A percentile compares a stretch with the other conserved stretches of the same genome.
Conservation (phyloP, 1,140 invertebrate genomes). For the Pararge aegeria region DNA sequence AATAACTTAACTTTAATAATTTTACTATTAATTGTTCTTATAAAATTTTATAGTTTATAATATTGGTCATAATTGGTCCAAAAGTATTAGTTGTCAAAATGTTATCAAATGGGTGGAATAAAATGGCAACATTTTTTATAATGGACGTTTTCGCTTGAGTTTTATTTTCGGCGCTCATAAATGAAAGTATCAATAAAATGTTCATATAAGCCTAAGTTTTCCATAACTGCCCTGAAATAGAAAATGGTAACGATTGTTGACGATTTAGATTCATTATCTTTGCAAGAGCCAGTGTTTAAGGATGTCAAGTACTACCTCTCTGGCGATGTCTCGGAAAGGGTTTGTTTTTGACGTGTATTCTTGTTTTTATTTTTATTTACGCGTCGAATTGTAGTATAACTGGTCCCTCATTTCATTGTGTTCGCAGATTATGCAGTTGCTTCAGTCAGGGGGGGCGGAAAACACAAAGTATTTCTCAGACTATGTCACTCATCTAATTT, state of each 20-base stretch:
- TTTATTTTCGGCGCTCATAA: constrained; percentile 55
- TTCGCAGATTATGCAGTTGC: constrained; percentile 86
- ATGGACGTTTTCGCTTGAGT: constrained; percentile 65
- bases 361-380: constrained; percentile 62
- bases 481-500: constrained; percentile 93
- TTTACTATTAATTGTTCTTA: too few species aligned
- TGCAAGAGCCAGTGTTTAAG: constrained; percentile 79
- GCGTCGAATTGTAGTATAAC: constrained; percentile 47
- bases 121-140: constrained; percentile 46
- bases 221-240: constrained; percentile 55
- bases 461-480: constrained; percentile 91
- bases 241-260: constrained; percentile 79
- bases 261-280: constrained; percentile 76
- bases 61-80: too few species aligned
- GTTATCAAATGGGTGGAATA: too few species aligned
- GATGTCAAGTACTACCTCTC: constrained; percentile 87
- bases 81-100: too few species aligned
- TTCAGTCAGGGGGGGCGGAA: constrained; percentile 91
- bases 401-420: constrained; percentile 48
- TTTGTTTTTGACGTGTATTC: constrained; percentile 71
- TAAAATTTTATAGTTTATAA: too few species aligned
- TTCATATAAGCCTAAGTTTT: constrained; percentile 50
- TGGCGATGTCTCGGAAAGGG: constrained; percentile 85
- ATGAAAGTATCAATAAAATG: constrained; percentile 54
- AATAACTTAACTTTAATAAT: too few species aligned